phyloP scores from a whole-genome alignment of 1,140 invertebrate species.

The Maniola jurtina region DNA sequence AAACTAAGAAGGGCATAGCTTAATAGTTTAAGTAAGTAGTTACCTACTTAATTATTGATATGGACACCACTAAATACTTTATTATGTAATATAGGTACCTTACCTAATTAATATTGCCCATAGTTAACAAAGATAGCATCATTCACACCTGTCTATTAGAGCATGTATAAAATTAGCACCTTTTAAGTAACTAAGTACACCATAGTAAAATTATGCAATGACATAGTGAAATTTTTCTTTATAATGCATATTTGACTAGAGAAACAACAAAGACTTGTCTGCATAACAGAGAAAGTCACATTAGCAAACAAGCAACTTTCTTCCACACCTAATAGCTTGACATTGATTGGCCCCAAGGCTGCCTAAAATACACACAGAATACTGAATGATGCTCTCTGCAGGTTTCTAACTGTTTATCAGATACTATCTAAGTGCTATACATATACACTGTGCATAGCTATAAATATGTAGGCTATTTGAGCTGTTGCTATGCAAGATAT shows the following conservation, averaged over 20 bases:
- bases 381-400: conserved; percentile 40
- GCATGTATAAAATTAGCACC: conserved; percentile 1
- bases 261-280: conserved; percentile 12
- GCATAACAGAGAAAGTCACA: conserved; percentile 20
- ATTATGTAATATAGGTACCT: background rate
- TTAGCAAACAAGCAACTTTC: conserved; percentile 9
- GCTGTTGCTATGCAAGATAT: conserved; percentile 73
- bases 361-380: conserved; percentile 24
- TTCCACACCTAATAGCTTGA: conserved; percentile 15
- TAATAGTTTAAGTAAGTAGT: too few species aligned
- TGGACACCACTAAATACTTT: too few species aligned
- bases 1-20: too few species aligned
- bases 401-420: conserved; percentile 50
- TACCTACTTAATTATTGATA: too few species aligned
- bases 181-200: background rate
- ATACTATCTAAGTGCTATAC: conserved; percentile 51
- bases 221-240: conserved; percentile 1
- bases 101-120: background rate
- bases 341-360: conserved; percentile 30
- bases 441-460: conserved; percentile 39
- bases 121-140: background rate
- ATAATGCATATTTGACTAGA: background rate
- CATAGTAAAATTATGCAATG: conserved; percentile 14
- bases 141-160: background rate
- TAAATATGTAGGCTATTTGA: conserved; percentile 62